These are phyloP conservation scores for Metopolophium dirhodum DNA, from an alignment of 1,140 invertebrate species.

Conservation along the genomic window DNA sequence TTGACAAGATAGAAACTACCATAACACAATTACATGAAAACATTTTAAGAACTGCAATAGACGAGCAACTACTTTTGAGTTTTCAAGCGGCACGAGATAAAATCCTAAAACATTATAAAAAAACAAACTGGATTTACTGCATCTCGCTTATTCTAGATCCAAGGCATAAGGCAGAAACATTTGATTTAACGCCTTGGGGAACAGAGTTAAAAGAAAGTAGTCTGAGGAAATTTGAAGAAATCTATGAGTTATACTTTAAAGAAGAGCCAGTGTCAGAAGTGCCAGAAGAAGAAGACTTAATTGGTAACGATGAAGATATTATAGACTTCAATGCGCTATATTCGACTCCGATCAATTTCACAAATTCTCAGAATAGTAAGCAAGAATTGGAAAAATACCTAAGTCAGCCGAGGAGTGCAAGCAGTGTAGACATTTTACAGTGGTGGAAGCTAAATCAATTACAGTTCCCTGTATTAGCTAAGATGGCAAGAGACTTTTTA, in stretches of 20 bases:
- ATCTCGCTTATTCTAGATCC: neutral
- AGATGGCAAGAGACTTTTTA: slow-evolving; percentile 34
- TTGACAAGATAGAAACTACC: neutral
- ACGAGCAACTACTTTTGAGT: neutral
- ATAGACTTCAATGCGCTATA: neutral
- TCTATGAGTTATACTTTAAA: neutral
- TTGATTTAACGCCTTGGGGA: neutral
- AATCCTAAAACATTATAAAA: slow-evolving; percentile 42
- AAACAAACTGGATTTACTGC: slow-evolving; percentile 40
- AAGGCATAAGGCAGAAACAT: slow-evolving; percentile 21
- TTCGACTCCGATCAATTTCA: neutral
- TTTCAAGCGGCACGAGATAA: neutral
- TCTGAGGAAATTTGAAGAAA: neutral
- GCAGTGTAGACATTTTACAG: slow-evolving; percentile 17
- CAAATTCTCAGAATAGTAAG: neutral
- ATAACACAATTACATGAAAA: neutral
- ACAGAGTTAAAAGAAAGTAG: neutral
- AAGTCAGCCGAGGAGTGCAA: neutral
- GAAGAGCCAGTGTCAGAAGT: neutral
- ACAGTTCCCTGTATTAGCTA: slow-evolving; percentile 16
- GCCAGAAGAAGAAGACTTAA: neutral
- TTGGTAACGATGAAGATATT: neutral
- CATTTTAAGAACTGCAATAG: neutral
- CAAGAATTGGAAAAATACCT: slow-evolving; percentile 16
- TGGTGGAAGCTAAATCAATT: slow-evolving; percentile 25